A percentile compares a stretch with the other conserved stretches of the same genome.
phyloP scores from a whole-genome alignment of 2,113 vertebrate genomes.

The Serilophus lunatus region DNA sequence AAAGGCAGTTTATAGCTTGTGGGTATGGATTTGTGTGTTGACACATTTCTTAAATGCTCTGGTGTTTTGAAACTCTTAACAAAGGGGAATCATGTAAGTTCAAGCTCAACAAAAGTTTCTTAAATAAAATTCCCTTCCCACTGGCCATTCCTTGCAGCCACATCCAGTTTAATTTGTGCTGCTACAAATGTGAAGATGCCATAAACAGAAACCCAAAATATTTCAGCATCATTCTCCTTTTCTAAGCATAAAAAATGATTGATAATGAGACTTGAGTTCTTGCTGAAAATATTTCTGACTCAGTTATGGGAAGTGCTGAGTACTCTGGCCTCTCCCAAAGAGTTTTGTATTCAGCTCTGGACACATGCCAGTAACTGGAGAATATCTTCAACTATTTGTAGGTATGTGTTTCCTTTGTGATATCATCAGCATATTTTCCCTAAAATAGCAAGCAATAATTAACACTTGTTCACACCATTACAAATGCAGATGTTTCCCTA shows the following conservation, averaged over 20 bases:
- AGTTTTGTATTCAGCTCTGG: constrained; percentile 16
- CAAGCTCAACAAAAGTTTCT: neutral
- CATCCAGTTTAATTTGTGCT: neutral
- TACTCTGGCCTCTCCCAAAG: constrained; percentile 27
- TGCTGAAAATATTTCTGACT: neutral
- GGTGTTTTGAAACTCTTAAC: neutral
- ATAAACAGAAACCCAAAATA: neutral
- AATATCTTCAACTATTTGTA: constrained; percentile 46
- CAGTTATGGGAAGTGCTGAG: constrained; percentile 18
- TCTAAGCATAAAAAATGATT: neutral
- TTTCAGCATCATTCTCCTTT: neutral
- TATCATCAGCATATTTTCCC: constrained; percentile 35
- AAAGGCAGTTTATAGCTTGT: neutral
- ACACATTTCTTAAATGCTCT: neutral
- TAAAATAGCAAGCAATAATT: constrained; percentile 62
- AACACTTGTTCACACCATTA: constrained; percentile 46
- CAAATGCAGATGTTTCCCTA: constrained; percentile 52
- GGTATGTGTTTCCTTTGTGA: constrained; percentile 65
- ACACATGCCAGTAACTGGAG: constrained; percentile 3
- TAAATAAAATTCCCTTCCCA: neutral
- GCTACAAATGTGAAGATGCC: neutral
- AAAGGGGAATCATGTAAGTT: neutral
- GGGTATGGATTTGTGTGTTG: neutral
- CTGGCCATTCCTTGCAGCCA: neutral
- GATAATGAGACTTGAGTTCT: neutral